Evolutionary conservation across 2,888 invertebrate species (phyloP).

Genomic region (Lydus trimaculatus): DNA sequence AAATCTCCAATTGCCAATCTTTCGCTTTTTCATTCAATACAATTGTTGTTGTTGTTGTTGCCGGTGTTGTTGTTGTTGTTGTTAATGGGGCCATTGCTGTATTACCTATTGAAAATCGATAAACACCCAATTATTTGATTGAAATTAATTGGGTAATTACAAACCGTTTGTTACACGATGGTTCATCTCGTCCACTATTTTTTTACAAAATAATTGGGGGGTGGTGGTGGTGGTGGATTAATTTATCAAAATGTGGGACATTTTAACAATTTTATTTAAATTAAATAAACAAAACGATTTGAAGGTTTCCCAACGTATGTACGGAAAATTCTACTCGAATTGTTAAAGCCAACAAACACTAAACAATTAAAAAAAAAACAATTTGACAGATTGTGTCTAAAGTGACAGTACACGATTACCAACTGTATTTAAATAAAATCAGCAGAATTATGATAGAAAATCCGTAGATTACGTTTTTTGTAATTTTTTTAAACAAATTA

Average conservation of each 20-base stretch:
- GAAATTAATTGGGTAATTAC: constrained; percentile 25
- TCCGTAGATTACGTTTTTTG: too few species aligned
- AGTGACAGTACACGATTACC: not conserved
- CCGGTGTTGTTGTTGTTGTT: too few species aligned
- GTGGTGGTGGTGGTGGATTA: too few species aligned
- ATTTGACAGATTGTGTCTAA: constrained; percentile 38
- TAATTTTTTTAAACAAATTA: too few species aligned
- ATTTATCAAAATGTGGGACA: not conserved
- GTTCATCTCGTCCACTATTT: constrained; percentile 20
- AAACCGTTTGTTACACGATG: constrained; percentile 48
- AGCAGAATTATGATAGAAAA: too few species aligned
- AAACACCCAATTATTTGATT: constrained; percentile 15
- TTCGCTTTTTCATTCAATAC: constrained; percentile 66
- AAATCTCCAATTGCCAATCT: constrained; percentile 82
- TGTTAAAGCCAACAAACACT: constrained; percentile 34
- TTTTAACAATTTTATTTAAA: not conserved
- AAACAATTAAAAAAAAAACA: too few species aligned
- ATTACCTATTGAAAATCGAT: constrained; percentile 31
- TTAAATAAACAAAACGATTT: not conserved
- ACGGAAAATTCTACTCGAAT: not conserved
- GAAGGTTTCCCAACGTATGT: not conserved
- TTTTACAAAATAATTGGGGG: constrained; percentile 33
- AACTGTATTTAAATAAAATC: not conserved
- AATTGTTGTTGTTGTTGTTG: not conserved
- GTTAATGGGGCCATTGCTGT: constrained; percentile 39